Base-by-base conservation (phyloP, 2,888 invertebrate genomes). In the Athalia cordata region DNA sequence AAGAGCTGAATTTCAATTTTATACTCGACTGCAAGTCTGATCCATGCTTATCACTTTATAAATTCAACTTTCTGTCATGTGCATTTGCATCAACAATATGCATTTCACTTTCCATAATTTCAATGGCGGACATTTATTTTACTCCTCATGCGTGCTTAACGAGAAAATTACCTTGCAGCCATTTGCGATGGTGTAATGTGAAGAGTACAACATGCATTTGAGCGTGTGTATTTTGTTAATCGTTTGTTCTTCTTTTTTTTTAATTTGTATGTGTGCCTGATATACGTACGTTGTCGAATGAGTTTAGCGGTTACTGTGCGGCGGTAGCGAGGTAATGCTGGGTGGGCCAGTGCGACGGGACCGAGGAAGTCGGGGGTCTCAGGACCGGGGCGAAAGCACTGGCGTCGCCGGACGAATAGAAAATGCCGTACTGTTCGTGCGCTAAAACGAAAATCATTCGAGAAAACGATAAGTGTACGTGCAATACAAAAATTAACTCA, bases 381-480 rank as follows among this genome's bases (percentile, higher is more conserved):
- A 92, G 90, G 90, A 92, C 92, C 84, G 92, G 92, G 86, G 92
- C 92, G 89, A 93, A 93, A 86, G 92, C 92, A 90, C 92, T 92
- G 85, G 90, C 89, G 86, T 89, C 89, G 83, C 90, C 89, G 87
- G 90, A 88, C 84, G 90, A 85, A 89, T 90, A 90, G 89, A 90
- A 90, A 88, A 90, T 88, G 86, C 89, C 89, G 86, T 90, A 90
- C 85, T 90, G 90, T 89, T 90, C 90, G 89, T 90, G 89, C 87
- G 90, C 90, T 90, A 90, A 89, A 90, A 90, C 85, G 86, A 87
- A 86, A 75, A 75, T 75, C 75, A 75, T 75, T 75, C 75, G 76
- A 83, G 85, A 86, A 29, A 85, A 85, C 85, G 83, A 85, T 86
- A 86, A 86, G 85, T 85, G 78, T 81, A 78, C 81, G 70, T 70